A percentile compares a stretch with the other conserved stretches of the same genome.
Evolutionary conservation across 2,888 invertebrate species (phyloP).

Genomic region (Rotaria magnacalcarata): DNA sequence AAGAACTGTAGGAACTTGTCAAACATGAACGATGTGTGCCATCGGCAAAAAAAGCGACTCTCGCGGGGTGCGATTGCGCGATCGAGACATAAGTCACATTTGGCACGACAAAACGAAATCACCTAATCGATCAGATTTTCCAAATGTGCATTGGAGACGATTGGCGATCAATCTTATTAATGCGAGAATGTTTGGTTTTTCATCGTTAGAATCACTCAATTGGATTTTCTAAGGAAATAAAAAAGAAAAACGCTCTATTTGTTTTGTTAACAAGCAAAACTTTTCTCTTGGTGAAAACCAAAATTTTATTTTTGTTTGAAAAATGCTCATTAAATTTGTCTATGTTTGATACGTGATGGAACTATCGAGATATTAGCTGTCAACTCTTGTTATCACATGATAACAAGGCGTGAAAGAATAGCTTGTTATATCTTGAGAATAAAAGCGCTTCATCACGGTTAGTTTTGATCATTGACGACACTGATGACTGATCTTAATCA

Average conservation of each 20-base stretch:
- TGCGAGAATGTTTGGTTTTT: neutral
- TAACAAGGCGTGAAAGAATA: conserved; percentile 8
- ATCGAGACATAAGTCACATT: conserved; percentile 28
- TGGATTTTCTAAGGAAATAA: too few species aligned
- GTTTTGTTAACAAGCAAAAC: too few species aligned
- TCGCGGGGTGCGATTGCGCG: conserved; percentile 26
- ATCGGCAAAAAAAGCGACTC: conserved; percentile 25
- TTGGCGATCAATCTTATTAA: conserved; percentile 5
- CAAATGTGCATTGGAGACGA: neutral
- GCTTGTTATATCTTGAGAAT: neutral
- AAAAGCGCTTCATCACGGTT: conserved; percentile 16
- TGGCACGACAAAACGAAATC: conserved; percentile 31
- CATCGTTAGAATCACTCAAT: neutral
- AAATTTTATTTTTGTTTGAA: too few species aligned
- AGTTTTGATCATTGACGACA: conserved; percentile 29
- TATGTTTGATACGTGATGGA: neutral
- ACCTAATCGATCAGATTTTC: conserved; percentile 9
- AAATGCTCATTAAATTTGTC: too few species aligned
- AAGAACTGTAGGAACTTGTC: conserved; percentile 18
- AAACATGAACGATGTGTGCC: conserved; percentile 16
- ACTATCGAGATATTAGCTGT: conserved; percentile 4
- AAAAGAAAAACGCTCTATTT: too few species aligned
- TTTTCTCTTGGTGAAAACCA: too few species aligned
- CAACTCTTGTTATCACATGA: conserved; percentile 16
- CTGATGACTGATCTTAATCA: conserved; percentile 22